phyloP scores from a whole-genome alignment of 2,888 invertebrate species.

The Iphiclides podalirius region DNA sequence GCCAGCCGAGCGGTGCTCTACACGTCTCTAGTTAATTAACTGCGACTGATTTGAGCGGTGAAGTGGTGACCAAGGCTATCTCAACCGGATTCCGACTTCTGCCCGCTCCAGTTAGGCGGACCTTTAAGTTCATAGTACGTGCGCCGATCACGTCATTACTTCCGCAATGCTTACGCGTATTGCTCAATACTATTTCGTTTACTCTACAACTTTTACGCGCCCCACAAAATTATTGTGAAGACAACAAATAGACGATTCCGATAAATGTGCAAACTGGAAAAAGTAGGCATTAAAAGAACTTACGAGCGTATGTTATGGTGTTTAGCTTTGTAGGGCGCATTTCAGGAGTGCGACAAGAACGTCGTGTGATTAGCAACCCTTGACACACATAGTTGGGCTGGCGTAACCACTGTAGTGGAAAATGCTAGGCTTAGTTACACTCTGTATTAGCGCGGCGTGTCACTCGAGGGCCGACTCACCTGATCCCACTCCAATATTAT shows the following conservation, averaged over 20 bases:
- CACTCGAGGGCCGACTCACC: conserved; percentile 30
- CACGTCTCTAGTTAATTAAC: conserved; percentile 68
- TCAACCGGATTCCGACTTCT: conserved; percentile 74
- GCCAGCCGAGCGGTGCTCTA: conserved; percentile 42
- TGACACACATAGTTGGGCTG: conserved; percentile 67
- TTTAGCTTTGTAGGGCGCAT: conserved; percentile 35
- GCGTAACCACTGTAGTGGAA: conserved; percentile 66
- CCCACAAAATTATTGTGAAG: not conserved
- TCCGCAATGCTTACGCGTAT: conserved; percentile 41
- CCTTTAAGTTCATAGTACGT: conserved; percentile 63
- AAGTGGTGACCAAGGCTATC: conserved; percentile 75
- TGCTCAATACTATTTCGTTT: not conserved
- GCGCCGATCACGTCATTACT: conserved; percentile 27
- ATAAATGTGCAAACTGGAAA: too few relatives aligned
- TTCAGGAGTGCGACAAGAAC: conserved; percentile 68
- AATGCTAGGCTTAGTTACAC: conserved; percentile 66
- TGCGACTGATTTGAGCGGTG: conserved; percentile 70
- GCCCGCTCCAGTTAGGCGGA: conserved; percentile 73
- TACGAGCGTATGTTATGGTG: conserved; percentile 16
- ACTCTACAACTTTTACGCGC: too few relatives aligned
- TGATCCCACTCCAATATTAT: conserved; percentile 33
- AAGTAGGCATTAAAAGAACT: not conserved
- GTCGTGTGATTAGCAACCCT: conserved; percentile 72
- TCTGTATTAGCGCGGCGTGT: conserved; percentile 26
- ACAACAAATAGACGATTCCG: not conserved